Base-by-base conservation (phyloP, 2,888 invertebrate species). In the Merodon equestris region DNA sequence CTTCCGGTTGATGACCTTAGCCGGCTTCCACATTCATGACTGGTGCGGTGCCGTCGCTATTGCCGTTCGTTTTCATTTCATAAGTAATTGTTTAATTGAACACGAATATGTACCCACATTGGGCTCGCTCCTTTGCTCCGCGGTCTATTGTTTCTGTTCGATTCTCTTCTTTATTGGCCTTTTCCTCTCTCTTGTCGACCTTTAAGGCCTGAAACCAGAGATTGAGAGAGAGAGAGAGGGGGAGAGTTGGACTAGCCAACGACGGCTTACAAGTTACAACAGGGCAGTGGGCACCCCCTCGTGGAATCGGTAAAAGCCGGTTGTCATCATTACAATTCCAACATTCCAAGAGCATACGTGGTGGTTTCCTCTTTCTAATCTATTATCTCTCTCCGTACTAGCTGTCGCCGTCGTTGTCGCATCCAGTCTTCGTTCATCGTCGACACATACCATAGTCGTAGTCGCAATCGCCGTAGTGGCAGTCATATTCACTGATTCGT, bases 1-100 rank as follows among this genome's bases (percentile, higher is more conserved):
- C 84, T 86, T 86, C 84, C 86, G 86, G 86, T 86, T 86, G 86
- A 86, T 86, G 87, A 86, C 86, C 86, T 86, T 84, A 86, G 85
- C 86, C 85, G 87, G 85, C 85, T 72, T 83, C 68, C 74, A 71
- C 40, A 51, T 14, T 34, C 34, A 27, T 36, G 38, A 38, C 68
- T 60, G 68, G 40, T n/a, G n/a, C n/a, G n/a, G n/a, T n/a, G n/a
- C n/a, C n/a, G n/a, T n/a, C n/a, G n/a, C n/a, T n/a, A n/a, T n/a
- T n/a, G n/a, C 44, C 61, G 57, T 50, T 44, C 51, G 57, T 58
- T 57, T 54, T 34, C 68, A 64, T 74, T 74, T 57, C 68, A 60
- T 58, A 67, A 45, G 51, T 27, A 70, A 74, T 74, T 70, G 74
- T 64, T 68, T 74, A 79, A 70, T 79, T 74, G 54, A 74, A 70